Evolutionary conservation across 2,888 invertebrate genomes (phyloP), one percentile per base, ranked within the genome.

Genomic region (Pherbina coryleti): DNA sequence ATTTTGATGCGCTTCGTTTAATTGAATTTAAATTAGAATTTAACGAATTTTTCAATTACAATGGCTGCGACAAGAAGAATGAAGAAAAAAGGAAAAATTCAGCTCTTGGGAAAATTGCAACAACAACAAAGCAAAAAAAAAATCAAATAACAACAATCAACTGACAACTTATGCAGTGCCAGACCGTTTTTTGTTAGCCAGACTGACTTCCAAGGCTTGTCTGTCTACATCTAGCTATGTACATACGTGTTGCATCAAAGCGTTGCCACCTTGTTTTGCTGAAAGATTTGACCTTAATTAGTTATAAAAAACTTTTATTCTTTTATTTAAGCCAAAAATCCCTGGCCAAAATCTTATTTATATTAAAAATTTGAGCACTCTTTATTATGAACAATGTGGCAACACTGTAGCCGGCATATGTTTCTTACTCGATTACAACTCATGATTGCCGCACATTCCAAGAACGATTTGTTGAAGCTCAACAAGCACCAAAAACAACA

Each of bases 41-140:
- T 75, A 78, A 77, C 73, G 78, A 75, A 84, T 83, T 85, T 84
- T 85, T 85, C 82, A 83, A 85, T 85, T 85, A 84, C 78, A 79
- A 74, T 81, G 25, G n/a, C 22, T 64, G 8, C 28, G 25, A 66
- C 44, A 37, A 37, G 37, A 11, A 34, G 4, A 14, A 31, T 17
- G 9, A 67, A 49, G 19, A 67, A 67, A 19, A 14, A 44, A 28
- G 25, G 3, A 62, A 5, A 31, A 11, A 14, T 14, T 1, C 31
- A 64, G 14, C 64, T 31, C 9, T 3, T 11, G 64, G n/a, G 11
- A 44, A 8, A 25, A 44, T 2, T n/a, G 11, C 44, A 67, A 49
- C 2, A n/a, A 22, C 51, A 69, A 69, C 49, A 49, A 28, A 69
- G 22, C 9, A 4, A 69, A 9, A 19, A 49, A 8, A 44, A 71